Evolutionary conservation across 2,888 invertebrate species (phyloP).

Genomic region (Xylophagus ater): DNA sequence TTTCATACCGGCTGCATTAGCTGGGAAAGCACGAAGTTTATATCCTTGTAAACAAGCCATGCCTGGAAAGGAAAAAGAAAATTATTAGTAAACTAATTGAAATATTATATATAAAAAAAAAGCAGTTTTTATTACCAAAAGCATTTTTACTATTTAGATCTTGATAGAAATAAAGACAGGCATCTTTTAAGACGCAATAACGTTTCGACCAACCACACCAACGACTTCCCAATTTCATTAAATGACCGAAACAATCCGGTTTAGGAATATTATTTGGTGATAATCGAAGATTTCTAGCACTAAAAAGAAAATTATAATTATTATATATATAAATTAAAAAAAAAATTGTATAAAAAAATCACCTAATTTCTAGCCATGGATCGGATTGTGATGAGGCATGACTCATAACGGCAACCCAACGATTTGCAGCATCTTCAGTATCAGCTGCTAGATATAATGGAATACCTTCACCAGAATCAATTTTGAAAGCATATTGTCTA

Average conservation of each 20-base stretch:
- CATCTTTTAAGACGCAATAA: conserved; percentile 91
- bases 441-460: conserved; percentile 72
- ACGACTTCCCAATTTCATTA: conserved; percentile 74
- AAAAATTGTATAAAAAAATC: conserved; percentile 4
- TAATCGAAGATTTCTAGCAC: conserved; percentile 67
- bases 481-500: conserved; percentile 57
- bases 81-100: not conserved
- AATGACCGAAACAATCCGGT: conserved; percentile 88
- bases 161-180: conserved; percentile 86
- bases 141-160: conserved; percentile 79
- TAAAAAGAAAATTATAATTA: conserved; percentile 26
- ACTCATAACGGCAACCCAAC: conserved; percentile 67
- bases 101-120: not conserved
- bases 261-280: conserved; percentile 68
- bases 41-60: conserved; percentile 92
- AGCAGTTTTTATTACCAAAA: conserved; percentile 52
- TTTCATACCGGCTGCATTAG: conserved; percentile 75
- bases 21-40: conserved; percentile 63
- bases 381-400: conserved; percentile 66
- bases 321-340: not conserved
- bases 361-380: conserved; percentile 52
- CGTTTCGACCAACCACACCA: conserved; percentile 85
- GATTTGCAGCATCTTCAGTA: conserved; percentile 54
- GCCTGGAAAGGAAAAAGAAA: conserved; percentile 43
- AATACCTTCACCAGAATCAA: conserved; percentile 58